These are phyloP conservation scores for Dendrocincla fuliginosa DNA, from an alignment of 2,797 vertebrate species.

Conservation along the genomic window DNA sequence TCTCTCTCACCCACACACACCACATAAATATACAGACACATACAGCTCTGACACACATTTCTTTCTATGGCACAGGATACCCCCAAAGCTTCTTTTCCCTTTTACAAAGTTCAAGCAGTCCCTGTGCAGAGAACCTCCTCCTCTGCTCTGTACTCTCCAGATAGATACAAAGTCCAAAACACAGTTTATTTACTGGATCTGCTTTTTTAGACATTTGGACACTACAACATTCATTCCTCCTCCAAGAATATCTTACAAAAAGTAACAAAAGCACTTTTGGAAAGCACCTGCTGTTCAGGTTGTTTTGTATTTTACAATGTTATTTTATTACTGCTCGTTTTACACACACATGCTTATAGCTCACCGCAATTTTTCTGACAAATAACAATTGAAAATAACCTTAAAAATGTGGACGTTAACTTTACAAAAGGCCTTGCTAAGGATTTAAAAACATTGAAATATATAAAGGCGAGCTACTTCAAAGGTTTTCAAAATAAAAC, in stretches of 20 bases:
- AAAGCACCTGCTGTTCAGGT: not conserved
- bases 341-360: not conserved
- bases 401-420: not conserved
- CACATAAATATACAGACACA: conserved; percentile 53
- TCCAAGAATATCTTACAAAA: not conserved
- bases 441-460: not conserved
- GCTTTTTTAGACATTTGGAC: conserved; percentile 24
- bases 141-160: not conserved
- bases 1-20: conserved; percentile 53
- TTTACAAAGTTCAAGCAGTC: not conserved
- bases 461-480: not conserved
- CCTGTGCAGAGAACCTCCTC: not conserved
- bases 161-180: not conserved
- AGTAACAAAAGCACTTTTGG: not conserved
- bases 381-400: not conserved
- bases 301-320: not conserved
- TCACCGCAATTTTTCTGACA: not conserved
- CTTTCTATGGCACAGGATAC: conserved; percentile 43
- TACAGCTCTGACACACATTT: conserved; percentile 6
- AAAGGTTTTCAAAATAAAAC: not conserved
- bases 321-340: not conserved
- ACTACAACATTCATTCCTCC: not conserved
- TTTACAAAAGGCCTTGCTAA: not conserved
- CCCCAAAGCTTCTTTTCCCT: conserved; percentile 35
- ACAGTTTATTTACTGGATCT: conserved; percentile 11